These are phyloP conservation scores for Cinara cedri DNA, from an alignment of 2,888 invertebrate genomes.

Conservation along the genomic window DNA sequence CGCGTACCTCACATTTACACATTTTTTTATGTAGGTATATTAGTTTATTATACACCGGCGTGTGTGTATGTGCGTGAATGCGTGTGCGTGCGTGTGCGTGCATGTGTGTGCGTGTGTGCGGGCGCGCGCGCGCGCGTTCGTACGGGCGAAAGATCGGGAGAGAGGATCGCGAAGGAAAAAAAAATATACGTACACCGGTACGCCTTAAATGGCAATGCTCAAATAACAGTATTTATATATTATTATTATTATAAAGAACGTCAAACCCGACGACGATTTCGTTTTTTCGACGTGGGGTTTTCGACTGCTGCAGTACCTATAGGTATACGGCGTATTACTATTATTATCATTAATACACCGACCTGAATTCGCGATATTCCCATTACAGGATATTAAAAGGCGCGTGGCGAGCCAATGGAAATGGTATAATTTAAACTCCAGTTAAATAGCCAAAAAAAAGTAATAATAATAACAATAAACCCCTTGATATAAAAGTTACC, in stretches of 20 bases:
- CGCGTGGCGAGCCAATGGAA: too few relatives aligned
- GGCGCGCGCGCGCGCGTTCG: background rate
- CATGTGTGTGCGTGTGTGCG: background rate
- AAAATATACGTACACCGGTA: slow-evolving; percentile 26
- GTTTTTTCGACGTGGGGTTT: background rate
- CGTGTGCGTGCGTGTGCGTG: too few relatives aligned
- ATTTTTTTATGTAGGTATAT: background rate
- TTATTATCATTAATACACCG: background rate
- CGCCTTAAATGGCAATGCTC: slow-evolving; percentile 46
- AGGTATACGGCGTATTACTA: too few relatives aligned
- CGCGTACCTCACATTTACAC: too few relatives aligned
- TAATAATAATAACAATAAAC: too few relatives aligned
- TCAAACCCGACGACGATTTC: background rate
- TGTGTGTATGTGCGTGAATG: too few relatives aligned
- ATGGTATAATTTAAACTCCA: too few relatives aligned
- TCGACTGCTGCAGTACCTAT: too few relatives aligned
- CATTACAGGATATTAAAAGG: background rate
- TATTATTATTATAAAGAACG: slow-evolving; percentile 16
- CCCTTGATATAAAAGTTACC: too few relatives aligned
- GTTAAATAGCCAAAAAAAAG: too few relatives aligned
- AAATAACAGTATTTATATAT: slow-evolving; percentile 35
- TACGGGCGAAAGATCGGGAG: background rate
- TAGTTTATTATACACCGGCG: too few relatives aligned
- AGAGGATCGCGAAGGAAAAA: background rate
- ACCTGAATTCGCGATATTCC: slow-evolving; percentile 11